These are phyloP conservation scores for Araneus ventricosus DNA, from an alignment of 1,140 invertebrate genomes.

Conservation along the genomic window DNA sequence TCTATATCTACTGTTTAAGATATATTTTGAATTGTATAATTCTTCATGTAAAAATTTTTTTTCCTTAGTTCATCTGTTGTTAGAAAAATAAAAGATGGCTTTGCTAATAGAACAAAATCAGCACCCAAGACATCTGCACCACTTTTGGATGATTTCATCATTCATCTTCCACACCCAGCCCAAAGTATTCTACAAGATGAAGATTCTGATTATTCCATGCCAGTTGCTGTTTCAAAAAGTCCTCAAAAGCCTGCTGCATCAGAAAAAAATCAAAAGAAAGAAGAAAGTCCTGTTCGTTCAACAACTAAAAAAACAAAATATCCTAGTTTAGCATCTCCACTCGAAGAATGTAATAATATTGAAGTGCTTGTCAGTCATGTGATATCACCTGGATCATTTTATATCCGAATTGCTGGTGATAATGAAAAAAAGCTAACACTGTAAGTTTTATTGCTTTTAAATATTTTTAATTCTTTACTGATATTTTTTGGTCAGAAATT, in stretches of 20 bases:
- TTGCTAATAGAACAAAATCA: neutral
- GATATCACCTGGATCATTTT: slow-evolving; percentile 46
- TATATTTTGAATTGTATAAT: neutral
- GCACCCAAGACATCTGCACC: neutral
- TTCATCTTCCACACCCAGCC: neutral
- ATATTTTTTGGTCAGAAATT: too few relatives aligned
- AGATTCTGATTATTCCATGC: neutral
- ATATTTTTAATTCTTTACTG: neutral
- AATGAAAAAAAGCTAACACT: slow-evolving; percentile 16
- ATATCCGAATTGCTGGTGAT: slow-evolving; percentile 24
- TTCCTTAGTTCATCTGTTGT: neutral
- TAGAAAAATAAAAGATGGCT: neutral
- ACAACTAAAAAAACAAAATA: slow-evolving; percentile 38
- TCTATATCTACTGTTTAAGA: neutral
- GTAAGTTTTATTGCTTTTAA: slow-evolving; percentile 32
- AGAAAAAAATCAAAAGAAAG: neutral
- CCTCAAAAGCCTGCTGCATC: neutral
- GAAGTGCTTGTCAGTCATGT: slow-evolving; percentile 55
- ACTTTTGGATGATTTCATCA: neutral
- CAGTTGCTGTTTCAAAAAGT: neutral
- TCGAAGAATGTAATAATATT: neutral
- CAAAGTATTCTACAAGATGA: neutral
- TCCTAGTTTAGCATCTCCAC: neutral
- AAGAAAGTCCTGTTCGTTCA: neutral
- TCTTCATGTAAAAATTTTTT: too few relatives aligned